These are phyloP conservation scores for Cataglyphis altisquamis DNA, from an alignment of 2,888 invertebrate genomes.

Conservation along the genomic window DNA sequence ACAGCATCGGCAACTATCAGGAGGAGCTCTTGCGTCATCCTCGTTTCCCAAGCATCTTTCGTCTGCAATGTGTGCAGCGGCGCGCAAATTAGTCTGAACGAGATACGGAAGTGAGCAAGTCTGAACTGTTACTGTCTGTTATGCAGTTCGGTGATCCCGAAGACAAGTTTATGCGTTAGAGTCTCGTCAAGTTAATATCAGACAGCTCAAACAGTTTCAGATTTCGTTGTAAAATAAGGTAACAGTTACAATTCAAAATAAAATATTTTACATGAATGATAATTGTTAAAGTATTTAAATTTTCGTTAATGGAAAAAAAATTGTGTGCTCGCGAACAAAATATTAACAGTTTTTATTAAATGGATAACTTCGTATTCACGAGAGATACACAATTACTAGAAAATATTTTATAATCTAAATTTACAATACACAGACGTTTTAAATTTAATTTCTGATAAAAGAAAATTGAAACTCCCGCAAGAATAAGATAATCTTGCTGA, in stretches of 20 bases:
- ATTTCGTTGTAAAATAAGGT: neutral
- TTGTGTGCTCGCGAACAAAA: neutral
- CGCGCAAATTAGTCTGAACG: constrained; percentile 43
- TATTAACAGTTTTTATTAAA: neutral
- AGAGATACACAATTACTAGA: neutral
- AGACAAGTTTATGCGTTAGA: constrained; percentile 44
- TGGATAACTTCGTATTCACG: neutral
- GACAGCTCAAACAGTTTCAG: neutral
- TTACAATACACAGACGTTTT: neutral
- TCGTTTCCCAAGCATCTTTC: constrained; percentile 17
- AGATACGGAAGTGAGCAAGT: constrained; percentile 39
- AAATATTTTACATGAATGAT: neutral
- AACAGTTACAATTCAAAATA: neutral
- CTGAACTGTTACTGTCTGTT: constrained; percentile 15
- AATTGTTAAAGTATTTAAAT: neutral
- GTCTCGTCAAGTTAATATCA: constrained; percentile 40
- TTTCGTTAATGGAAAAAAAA: neutral
- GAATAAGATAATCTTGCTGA: neutral
- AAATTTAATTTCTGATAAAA: neutral
- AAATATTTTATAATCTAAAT: neutral
- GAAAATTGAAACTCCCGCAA: neutral
- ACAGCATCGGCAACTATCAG: constrained; percentile 42
- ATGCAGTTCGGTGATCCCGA: constrained; percentile 17
- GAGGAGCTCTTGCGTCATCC: constrained; percentile 1
- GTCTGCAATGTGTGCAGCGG: constrained; percentile 35